These are phyloP conservation scores for Thamnaconus septentrionalis DNA, from an alignment of 2,113 vertebrate genomes.

Conservation along the genomic window DNA sequence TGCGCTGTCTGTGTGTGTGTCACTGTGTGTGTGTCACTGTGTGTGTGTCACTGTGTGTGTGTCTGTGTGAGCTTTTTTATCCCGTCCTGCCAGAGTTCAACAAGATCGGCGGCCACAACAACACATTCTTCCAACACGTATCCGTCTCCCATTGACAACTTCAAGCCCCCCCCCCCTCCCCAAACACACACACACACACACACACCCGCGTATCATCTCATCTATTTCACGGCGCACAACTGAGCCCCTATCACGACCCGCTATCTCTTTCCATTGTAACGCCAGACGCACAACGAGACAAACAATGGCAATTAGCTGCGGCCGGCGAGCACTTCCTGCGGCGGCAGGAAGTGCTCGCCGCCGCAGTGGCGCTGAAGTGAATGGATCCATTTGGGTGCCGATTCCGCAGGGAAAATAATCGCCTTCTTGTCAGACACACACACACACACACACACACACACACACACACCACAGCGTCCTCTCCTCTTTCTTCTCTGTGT, in stretches of 20 bases:
- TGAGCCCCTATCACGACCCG: constrained; percentile 41
- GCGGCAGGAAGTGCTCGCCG: constrained; percentile 45
- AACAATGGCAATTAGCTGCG: constrained; percentile 46
- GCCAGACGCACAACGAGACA: constrained; percentile 30
- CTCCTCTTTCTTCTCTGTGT: constrained; percentile 35
- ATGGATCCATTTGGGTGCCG: constrained; percentile 35
- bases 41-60: constrained; percentile 3
- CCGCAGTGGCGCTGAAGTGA: constrained; percentile 34
- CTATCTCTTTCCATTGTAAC: constrained; percentile 54
- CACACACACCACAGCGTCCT: constrained; percentile 32
- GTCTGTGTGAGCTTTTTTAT: background rate
- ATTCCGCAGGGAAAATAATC: too few relatives aligned
- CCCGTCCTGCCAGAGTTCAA: constrained; percentile 46
- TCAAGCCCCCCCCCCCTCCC: background rate
- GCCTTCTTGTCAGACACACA: too few relatives aligned
- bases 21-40: background rate
- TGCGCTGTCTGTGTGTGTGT: constrained; percentile 19
- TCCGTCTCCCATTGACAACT: constrained; percentile 32
- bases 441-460: constrained; percentile 35
- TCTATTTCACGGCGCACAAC: constrained; percentile 45
- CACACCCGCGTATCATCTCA: constrained; percentile 39
- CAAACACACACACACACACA: too few relatives aligned
- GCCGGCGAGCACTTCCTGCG: constrained; percentile 42
- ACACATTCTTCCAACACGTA: constrained; percentile 25
- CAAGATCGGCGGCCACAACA: constrained; percentile 12